phyloP scores from a whole-genome alignment of 2,888 invertebrate species.

The Drosophila infuscata region DNA sequence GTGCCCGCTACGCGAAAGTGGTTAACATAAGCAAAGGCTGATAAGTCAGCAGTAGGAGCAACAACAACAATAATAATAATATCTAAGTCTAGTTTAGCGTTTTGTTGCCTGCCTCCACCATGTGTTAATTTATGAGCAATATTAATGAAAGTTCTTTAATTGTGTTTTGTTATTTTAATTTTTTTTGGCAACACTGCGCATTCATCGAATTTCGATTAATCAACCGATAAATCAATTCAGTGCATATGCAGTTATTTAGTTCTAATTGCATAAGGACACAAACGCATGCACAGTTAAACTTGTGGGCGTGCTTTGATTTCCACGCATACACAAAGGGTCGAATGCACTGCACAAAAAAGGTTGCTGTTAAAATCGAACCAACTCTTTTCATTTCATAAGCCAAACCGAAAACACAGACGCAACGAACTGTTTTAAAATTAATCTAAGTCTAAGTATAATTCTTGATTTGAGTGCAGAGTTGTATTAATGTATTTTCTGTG shows the following conservation, averaged over 20 bases:
- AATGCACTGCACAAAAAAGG: neutral
- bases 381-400: neutral
- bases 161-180: constrained; percentile 6
- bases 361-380: neutral
- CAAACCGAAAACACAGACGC: neutral
- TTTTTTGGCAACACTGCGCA: constrained; percentile 4
- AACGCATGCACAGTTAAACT: neutral
- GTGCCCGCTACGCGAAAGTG: constrained; percentile 73
- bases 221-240: neutral
- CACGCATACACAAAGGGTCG: neutral
- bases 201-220: constrained; percentile 5
- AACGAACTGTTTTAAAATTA: neutral
- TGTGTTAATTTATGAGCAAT: constrained; percentile 10
- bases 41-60: constrained; percentile 20
- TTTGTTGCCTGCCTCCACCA: constrained; percentile 18
- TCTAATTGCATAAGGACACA: neutral
- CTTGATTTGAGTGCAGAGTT: neutral
- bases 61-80: constrained; percentile 9
- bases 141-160: constrained; percentile 57
- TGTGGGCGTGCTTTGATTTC: neutral
- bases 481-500: neutral
- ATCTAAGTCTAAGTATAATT: neutral
- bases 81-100: constrained; percentile 6
- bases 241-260: neutral
- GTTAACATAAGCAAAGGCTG: constrained; percentile 44